These are phyloP conservation scores for Scyliorhinus canicula DNA, from an alignment of 2,797 vertebrate species.

Conservation along the genomic window DNA sequence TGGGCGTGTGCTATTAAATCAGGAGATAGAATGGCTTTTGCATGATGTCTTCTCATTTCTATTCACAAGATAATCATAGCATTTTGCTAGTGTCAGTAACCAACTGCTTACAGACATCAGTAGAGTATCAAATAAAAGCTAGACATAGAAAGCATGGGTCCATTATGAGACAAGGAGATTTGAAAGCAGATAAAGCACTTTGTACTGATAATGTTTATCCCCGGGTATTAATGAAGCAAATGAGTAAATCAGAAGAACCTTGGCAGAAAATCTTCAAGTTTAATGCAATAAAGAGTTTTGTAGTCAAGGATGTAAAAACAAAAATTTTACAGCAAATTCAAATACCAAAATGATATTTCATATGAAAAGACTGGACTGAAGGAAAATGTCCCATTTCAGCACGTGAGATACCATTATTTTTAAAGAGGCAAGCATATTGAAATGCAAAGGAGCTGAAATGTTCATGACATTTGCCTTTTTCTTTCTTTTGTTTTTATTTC, in stretches of 20 bases:
- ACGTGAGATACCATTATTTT: neutral
- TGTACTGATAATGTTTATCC: conserved; percentile 20
- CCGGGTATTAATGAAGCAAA: neutral
- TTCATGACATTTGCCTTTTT: neutral
- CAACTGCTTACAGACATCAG: conserved; percentile 2
- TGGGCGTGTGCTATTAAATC: neutral
- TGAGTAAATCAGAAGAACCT: neutral
- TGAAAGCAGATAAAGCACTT: neutral
- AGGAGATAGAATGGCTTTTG: neutral
- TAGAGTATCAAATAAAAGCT: neutral
- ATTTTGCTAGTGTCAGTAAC: neutral
- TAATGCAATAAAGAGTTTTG: neutral
- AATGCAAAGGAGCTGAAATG: neutral
- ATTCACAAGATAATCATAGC: neutral
- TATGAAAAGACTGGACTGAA: neutral
- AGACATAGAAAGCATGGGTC: neutral
- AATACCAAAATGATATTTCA: neutral
- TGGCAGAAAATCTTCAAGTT: neutral
- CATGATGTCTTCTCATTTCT: neutral
- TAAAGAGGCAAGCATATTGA: neutral
- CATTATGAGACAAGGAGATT: neutral
- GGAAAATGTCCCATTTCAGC: neutral
- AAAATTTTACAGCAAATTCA: conserved; percentile 6
- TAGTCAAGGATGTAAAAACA: neutral
- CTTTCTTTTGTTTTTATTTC: neutral